Conservation (phyloP, 2,113 vertebrate species). For the Hystrix cristata region DNA sequence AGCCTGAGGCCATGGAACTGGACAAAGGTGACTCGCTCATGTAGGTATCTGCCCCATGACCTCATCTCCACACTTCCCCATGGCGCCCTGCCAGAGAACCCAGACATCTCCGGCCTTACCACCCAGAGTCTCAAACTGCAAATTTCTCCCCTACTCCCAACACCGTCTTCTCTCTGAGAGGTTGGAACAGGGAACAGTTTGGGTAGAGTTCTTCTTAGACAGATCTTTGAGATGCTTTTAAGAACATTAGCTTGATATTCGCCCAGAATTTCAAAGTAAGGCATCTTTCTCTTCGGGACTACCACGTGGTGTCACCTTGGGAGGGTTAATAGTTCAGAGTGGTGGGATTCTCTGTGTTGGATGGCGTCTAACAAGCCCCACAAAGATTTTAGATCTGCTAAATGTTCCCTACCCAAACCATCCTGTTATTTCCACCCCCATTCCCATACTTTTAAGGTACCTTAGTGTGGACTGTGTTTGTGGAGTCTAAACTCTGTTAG, state of each 20-base stretch:
- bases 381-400: not conserved
- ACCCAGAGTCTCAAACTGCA: not conserved
- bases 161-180: not conserved
- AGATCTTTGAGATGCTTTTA: not conserved
- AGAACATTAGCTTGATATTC: not conserved
- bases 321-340: not conserved
- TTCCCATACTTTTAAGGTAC: not conserved
- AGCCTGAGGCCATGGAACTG: not conserved
- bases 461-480: not conserved
- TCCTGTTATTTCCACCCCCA: not conserved
- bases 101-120: not conserved
- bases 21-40: not conserved
- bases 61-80: not conserved
- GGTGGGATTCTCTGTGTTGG: not conserved
- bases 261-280: not conserved
- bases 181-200: not conserved
- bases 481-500: not conserved
- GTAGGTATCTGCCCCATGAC: not conserved
- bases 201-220: not conserved
- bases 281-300: not conserved
- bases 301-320: not conserved
- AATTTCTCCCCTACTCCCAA: not conserved
- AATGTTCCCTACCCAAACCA: not conserved
- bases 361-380: not conserved
- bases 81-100: not conserved